Conservation (phyloP, 2,888 invertebrate species). For the Andrena hattorfiana region DNA sequence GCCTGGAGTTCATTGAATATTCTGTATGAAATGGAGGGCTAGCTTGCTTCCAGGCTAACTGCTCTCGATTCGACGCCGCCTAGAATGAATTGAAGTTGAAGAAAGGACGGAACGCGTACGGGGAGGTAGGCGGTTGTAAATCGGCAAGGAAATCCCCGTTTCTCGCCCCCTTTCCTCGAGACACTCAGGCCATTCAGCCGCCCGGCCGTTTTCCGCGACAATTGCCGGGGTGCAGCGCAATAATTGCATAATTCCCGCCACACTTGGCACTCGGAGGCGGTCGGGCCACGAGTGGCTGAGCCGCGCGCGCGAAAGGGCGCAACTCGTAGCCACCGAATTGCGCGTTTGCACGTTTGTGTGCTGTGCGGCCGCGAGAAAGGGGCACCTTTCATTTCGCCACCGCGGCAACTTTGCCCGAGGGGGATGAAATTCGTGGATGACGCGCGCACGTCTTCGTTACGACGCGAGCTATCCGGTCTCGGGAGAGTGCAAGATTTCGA, state of each 20-base stretch:
- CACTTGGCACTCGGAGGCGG: constrained; percentile 70
- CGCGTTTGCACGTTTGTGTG: constrained; percentile 26
- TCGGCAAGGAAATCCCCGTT: constrained; percentile 65
- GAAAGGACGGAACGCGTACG: constrained; percentile 32
- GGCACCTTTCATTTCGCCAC: constrained; percentile 43
- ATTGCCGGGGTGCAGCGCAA: constrained; percentile 81
- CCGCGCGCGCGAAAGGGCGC: constrained; percentile 51
- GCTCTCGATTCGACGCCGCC: background rate
- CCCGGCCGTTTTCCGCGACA: constrained; percentile 74
- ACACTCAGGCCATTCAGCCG: constrained; percentile 69
- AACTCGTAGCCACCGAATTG: constrained; percentile 49
- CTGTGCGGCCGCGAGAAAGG: constrained; percentile 32
- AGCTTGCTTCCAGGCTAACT: too few species aligned
- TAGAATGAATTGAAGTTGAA: constrained; percentile 49
- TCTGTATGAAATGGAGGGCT: too few species aligned
- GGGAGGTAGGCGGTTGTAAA: constrained; percentile 50
- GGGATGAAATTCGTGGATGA: constrained; percentile 24
- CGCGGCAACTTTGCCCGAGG: background rate
- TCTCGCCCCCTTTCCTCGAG: constrained; percentile 50
- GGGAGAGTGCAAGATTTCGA: too few species aligned
- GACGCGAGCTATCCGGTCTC: background rate
- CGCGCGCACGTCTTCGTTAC: constrained; percentile 6
- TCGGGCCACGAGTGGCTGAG: constrained; percentile 53
- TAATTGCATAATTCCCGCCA: constrained; percentile 83
- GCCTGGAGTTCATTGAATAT: too few species aligned